These are phyloP conservation scores for Anguilla pacifica DNA, from an alignment of 2,797 vertebrate genomes.

Conservation along the genomic window DNA sequence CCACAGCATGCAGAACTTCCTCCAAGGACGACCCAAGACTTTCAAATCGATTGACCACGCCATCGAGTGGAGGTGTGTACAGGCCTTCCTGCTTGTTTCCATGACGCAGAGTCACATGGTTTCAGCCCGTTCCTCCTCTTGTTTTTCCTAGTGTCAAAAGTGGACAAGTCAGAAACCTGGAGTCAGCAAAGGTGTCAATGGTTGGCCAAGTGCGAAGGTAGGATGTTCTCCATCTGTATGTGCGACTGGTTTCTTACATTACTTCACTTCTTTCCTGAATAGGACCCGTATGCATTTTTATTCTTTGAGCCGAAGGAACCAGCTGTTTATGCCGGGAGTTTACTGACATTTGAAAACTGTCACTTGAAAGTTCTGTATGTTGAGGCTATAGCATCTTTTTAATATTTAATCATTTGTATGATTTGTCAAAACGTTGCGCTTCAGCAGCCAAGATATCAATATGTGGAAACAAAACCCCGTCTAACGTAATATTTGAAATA, in stretches of 20 bases:
- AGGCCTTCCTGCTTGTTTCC: neutral
- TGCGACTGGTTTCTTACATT: neutral
- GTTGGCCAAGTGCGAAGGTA: slow-evolving; percentile 70
- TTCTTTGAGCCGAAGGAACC: neutral
- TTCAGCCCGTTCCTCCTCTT: neutral
- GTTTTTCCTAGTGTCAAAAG: slow-evolving; percentile 62
- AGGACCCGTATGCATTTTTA: neutral
- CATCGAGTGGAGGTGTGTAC: slow-evolving; percentile 68
- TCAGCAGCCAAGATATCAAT: neutral
- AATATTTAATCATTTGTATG: neutral
- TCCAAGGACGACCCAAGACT: slow-evolving; percentile 65
- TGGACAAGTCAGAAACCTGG: slow-evolving; percentile 70
- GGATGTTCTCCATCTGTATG: neutral
- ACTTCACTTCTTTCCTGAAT: neutral
- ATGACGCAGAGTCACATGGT: neutral
- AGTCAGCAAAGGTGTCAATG: slow-evolving; percentile 71
- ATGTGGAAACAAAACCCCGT: neutral
- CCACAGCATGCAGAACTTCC: slow-evolving; percentile 70
- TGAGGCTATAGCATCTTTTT: neutral
- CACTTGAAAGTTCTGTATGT: neutral
- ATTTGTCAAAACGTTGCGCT: neutral
- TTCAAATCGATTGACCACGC: slow-evolving; percentile 71
- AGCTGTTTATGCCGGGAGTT: neutral
- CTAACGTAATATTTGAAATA: neutral
- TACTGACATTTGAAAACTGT: neutral